A percentile compares a stretch with the other conserved stretches of the same genome.
These are phyloP conservation scores for zebrafish (Danio rerio) DNA, from an alignment of 2,113 vertebrate genomes.

Conservation along the genomic window DNA sequence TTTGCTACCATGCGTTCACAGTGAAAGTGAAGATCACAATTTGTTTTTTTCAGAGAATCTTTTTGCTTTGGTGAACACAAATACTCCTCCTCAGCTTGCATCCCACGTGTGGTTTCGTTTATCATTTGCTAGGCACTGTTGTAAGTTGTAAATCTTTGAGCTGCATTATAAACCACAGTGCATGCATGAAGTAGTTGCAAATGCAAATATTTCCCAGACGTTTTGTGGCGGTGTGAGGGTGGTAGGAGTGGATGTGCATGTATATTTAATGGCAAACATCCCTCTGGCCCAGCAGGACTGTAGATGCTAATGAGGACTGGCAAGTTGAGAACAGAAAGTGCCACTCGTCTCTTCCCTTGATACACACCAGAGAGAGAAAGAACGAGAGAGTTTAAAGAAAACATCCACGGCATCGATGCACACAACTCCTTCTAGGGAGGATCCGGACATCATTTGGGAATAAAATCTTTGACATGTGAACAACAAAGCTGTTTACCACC, in stretches of 20 bases:
- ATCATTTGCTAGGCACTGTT: constrained; percentile 34
- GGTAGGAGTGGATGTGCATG: constrained; percentile 74
- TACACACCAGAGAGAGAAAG: constrained; percentile 53
- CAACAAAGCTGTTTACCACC: constrained; percentile 11
- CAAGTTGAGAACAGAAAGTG: constrained; percentile 69
- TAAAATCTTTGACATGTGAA: constrained; percentile 8
- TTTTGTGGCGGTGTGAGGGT: constrained; percentile 61
- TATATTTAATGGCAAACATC: constrained; percentile 76
- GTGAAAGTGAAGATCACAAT: constrained; percentile 13
- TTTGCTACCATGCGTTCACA: neutral
- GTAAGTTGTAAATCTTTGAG: constrained; percentile 16
- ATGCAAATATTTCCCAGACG: constrained; percentile 64
- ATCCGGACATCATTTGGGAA: neutral
- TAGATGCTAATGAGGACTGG: constrained; percentile 74
- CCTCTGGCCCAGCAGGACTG: constrained; percentile 65
- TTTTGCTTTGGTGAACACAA: neutral
- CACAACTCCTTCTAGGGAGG: constrained; percentile 7
- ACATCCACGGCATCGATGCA: neutral
- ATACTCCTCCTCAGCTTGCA: neutral
- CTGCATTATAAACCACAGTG: neutral
- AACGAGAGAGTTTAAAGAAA: neutral
- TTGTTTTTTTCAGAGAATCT: neutral
- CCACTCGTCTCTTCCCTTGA: constrained; percentile 68
- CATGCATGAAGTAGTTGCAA: neutral
- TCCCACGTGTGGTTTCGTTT: constrained; percentile 9